Percentiles rank a stretch among this genome's conserved stretches.
These are phyloP conservation scores for Lophura nycthemera DNA, from an alignment of 2,113 vertebrate species.

Conservation along the genomic window DNA sequence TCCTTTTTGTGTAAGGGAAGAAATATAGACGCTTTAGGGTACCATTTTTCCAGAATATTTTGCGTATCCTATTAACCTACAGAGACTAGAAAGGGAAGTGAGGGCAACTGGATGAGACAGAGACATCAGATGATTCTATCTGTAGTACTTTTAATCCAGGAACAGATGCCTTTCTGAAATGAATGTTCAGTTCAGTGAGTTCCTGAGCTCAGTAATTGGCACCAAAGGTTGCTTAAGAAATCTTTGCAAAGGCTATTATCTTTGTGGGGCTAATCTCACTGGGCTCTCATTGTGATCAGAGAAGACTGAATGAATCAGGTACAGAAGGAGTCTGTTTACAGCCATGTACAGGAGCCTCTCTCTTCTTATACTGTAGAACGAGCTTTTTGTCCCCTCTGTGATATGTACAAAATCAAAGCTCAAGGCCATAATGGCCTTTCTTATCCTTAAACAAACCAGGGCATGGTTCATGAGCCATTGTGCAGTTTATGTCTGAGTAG, in stretches of 20 bases:
- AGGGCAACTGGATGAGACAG: background rate
- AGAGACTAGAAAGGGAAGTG: background rate
- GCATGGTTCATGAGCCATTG: background rate
- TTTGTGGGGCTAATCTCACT: background rate
- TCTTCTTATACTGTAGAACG: background rate
- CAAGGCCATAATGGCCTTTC: background rate
- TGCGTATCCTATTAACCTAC: background rate
- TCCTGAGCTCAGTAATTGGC: background rate
- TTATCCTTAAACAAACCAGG: background rate
- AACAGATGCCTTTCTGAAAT: background rate
- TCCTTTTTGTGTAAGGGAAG: background rate
- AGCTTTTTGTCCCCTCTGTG: background rate
- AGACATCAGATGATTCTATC: background rate
- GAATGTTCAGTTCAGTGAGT: background rate
- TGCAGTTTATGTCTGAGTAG: background rate
- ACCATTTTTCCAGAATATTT: background rate
- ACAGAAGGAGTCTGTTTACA: background rate
- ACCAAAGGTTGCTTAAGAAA: background rate
- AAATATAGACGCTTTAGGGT: background rate
- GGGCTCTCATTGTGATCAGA: background rate
- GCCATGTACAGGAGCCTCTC: background rate
- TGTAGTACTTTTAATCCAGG: background rate
- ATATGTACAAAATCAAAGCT: background rate
- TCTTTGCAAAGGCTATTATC: background rate
- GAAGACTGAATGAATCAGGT: background rate